Evolutionary conservation across 2,888 invertebrate species (phyloP).

Genomic region (Sesia apiformis): DNA sequence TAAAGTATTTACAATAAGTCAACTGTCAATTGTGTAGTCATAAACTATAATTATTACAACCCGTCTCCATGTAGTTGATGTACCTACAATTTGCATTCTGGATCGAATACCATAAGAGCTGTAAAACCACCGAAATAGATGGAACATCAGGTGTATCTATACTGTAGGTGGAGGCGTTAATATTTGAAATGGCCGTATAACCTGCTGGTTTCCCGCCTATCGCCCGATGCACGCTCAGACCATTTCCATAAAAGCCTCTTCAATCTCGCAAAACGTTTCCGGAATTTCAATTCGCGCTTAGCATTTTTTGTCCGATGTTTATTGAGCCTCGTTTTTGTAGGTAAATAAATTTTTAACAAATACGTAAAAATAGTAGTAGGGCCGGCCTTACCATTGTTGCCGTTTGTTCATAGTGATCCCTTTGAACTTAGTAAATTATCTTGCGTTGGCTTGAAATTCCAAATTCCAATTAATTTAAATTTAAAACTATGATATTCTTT

Average conservation of each 20-base stretch:
- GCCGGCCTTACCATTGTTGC: too few relatives aligned
- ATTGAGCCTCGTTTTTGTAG: conserved; percentile 15
- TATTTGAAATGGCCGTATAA: conserved; percentile 60
- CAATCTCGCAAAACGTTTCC: conserved; percentile 69
- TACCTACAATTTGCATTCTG: too few relatives aligned
- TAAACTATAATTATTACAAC: too few relatives aligned
- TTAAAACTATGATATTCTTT: too few relatives aligned
- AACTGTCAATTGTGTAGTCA: too few relatives aligned
- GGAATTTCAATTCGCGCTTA: conserved; percentile 71
- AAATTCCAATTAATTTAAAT: too few relatives aligned
- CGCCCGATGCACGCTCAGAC: conserved; percentile 58
- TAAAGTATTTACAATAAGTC: too few relatives aligned
- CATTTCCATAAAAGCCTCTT: conserved; percentile 75
- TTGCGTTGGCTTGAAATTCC: too few relatives aligned
- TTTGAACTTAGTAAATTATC: too few relatives aligned
- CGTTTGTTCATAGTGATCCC: too few relatives aligned
- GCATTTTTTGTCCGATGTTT: conserved; percentile 34
- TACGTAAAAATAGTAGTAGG: too few relatives aligned
- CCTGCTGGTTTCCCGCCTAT: conserved; percentile 18
- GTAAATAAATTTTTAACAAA: conserved; percentile 10
- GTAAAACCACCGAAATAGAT: background rate
- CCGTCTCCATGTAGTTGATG: too few relatives aligned
- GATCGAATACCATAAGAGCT: background rate
- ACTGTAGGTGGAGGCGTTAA: conserved; percentile 51
- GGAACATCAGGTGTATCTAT: conserved; percentile 32